Percentiles rank a stretch among this genome's conserved stretches.
These are phyloP conservation scores for Ceratina calcarata DNA, from an alignment of 1,140 invertebrate genomes.

Conservation along the genomic window DNA sequence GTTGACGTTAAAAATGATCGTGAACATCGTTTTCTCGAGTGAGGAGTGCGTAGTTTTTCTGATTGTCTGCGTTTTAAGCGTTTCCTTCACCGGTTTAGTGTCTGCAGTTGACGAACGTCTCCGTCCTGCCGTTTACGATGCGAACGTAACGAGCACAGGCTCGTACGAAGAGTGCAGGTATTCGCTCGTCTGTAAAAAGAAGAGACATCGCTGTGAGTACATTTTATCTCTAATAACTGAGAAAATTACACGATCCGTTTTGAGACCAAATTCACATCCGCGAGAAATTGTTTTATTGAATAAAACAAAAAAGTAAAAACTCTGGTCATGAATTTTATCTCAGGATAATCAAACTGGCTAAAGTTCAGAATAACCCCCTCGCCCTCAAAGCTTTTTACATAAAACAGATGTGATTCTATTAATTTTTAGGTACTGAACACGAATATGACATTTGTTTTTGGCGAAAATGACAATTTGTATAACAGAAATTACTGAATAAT, in stretches of 20 bases:
- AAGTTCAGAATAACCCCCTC: too few relatives aligned
- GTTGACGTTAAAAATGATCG: slow-evolving; percentile 25
- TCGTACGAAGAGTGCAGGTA: slow-evolving; percentile 78
- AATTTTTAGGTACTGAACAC: too few relatives aligned
- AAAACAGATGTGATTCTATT: too few relatives aligned
- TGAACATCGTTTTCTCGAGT: slow-evolving; percentile 23
- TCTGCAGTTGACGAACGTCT: slow-evolving; percentile 75
- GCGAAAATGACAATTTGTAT: too few relatives aligned
- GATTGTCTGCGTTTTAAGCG: slow-evolving; percentile 47
- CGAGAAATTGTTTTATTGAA: not conserved
- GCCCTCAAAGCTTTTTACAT: too few relatives aligned
- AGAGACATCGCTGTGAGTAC: slow-evolving; percentile 22
- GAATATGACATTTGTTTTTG: too few relatives aligned
- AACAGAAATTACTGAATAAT: too few relatives aligned
- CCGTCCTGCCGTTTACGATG: slow-evolving; percentile 73
- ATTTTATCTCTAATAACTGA: too few relatives aligned
- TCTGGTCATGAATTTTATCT: too few relatives aligned
- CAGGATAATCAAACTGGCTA: too few relatives aligned
- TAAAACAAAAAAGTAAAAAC: too few relatives aligned
- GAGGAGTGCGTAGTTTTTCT: slow-evolving; percentile 10
- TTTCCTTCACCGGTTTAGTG: slow-evolving; percentile 60
- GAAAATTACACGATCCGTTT: slow-evolving; percentile 10
- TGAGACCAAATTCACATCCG: slow-evolving; percentile 28
- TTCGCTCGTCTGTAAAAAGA: slow-evolving; percentile 71
- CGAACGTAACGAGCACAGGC: slow-evolving; percentile 80